Conservation (phyloP, 2,888 invertebrate genomes). For the Drosophila pegasa region DNA sequence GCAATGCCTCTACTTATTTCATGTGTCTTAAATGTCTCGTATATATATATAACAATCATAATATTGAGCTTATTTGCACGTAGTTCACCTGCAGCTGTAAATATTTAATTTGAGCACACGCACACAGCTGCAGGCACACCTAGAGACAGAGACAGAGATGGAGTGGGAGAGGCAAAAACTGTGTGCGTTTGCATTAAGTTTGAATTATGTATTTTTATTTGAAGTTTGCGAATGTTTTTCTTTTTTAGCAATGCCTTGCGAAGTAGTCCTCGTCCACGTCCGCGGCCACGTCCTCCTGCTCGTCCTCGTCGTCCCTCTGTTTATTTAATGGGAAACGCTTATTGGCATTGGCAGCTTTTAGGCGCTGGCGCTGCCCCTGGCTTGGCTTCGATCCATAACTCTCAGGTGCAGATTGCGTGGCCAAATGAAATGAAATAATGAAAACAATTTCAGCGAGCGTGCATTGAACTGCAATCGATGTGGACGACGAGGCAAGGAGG, state of each 20-base stretch:
- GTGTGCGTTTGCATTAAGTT: constrained; percentile 49
- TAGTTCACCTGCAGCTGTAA: constrained; percentile 42
- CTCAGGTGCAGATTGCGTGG: constrained; percentile 63
- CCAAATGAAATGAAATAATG: constrained; percentile 75
- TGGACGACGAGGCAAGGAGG: not conserved
- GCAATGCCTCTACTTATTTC: not conserved
- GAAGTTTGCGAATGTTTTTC: constrained; percentile 38
- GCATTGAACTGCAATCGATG: constrained; percentile 67
- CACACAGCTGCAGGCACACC: constrained; percentile 13
- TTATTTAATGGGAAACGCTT: constrained; percentile 61
- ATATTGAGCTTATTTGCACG: constrained; percentile 52
- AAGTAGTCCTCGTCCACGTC: not conserved
- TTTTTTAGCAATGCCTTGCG: constrained; percentile 1
- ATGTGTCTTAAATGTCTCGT: not conserved
- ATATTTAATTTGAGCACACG: constrained; percentile 57
- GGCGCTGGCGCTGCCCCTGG: constrained; percentile 26
- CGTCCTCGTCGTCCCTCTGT: constrained; percentile 27
- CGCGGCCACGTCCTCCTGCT: constrained; percentile 3
- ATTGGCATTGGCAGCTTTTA: constrained; percentile 41
- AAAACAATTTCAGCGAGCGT: constrained; percentile 70
- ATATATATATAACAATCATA: constrained; percentile 34
- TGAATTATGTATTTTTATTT: constrained; percentile 62
- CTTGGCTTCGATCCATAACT: constrained; percentile 52
- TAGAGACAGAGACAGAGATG: not conserved
- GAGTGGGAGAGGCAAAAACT: not conserved